phyloP scores from a whole-genome alignment of 2,113 vertebrate species.

The Eudyptes chrysolophus region DNA sequence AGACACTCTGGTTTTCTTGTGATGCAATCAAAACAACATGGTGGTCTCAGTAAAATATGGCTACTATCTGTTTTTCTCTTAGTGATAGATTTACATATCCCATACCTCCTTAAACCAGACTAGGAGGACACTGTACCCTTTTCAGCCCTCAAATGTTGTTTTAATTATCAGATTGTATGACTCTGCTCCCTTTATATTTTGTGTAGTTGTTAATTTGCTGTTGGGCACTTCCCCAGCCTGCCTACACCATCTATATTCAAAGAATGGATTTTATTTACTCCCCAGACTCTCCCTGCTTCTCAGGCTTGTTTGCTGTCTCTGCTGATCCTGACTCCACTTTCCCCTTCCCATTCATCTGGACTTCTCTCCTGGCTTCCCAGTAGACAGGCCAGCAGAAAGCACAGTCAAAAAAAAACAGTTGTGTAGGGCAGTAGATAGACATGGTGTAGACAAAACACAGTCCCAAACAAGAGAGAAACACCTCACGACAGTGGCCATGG shows the following conservation, averaged over 20 bases:
- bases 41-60: neutral
- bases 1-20: neutral
- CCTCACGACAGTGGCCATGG: neutral
- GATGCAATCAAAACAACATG: neutral
- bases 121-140: neutral
- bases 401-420: fast-evolving
- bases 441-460: neutral
- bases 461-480: neutral
- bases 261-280: neutral
- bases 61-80: neutral
- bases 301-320: neutral
- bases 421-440: neutral
- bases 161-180: neutral
- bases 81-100: neutral
- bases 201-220: neutral
- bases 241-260: neutral
- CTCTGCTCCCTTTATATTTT: neutral
- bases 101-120: neutral
- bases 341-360: no score
- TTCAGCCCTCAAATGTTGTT: neutral
- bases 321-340: neutral
- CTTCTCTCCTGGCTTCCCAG: neutral
- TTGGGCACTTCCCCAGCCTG: neutral
- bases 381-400: neutral
- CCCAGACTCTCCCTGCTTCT: neutral